These are phyloP conservation scores for Condylostylus longicornis DNA, from an alignment of 1,140 invertebrate species.

Conservation along the genomic window DNA sequence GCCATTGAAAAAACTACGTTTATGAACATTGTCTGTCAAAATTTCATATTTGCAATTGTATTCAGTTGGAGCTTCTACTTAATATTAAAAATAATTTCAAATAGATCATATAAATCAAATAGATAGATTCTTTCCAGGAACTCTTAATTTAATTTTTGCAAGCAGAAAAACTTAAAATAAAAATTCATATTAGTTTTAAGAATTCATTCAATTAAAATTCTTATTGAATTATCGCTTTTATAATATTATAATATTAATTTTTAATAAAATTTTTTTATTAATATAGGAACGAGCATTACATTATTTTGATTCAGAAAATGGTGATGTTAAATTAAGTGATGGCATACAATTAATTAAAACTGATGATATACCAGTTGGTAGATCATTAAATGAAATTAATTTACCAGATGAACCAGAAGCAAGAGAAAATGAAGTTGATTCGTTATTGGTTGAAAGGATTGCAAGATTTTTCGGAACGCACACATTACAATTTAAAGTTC, in stretches of 20 bases:
- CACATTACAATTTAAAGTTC: constrained; percentile 60
- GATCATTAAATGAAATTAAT: constrained; percentile 34
- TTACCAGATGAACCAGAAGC: constrained; percentile 51
- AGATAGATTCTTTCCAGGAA: too few species aligned
- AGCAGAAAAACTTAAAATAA: too few species aligned
- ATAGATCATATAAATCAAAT: too few species aligned
- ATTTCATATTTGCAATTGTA: too few species aligned
- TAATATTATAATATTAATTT: not conserved
- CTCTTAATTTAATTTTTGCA: too few species aligned
- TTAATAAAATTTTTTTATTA: constrained; percentile 1
- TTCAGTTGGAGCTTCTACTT: too few species aligned
- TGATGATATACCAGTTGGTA: constrained; percentile 39
- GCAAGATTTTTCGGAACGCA: constrained; percentile 60
- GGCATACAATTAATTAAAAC: constrained; percentile 53
- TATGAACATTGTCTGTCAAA: too few species aligned
- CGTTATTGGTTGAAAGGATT: constrained; percentile 54
- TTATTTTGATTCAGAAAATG: constrained; percentile 44
- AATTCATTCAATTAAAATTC: too few species aligned
- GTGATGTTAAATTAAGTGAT: constrained; percentile 43
- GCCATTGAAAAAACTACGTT: too few species aligned
- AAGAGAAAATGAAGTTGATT: constrained; percentile 58
- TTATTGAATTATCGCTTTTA: not conserved
- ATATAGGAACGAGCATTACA: constrained; percentile 46
- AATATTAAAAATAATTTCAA: too few species aligned
- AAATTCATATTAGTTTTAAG: too few species aligned